phyloP scores from a whole-genome alignment of 2,113 vertebrate genomes.

The Crotalus helleri region DNA sequence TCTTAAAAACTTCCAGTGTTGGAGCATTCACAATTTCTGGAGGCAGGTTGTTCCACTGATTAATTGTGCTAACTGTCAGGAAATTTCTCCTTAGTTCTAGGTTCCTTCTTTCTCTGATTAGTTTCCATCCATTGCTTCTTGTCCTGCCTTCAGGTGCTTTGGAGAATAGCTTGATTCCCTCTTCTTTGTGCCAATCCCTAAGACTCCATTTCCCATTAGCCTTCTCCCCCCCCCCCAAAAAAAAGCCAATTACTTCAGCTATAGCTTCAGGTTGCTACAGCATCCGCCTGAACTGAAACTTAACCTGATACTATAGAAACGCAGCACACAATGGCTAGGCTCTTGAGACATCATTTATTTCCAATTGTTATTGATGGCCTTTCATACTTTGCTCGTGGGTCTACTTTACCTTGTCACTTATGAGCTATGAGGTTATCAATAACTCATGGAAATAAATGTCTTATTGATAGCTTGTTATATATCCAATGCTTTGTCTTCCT shows the following conservation, averaged over 20 bases:
- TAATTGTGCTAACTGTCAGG: no score
- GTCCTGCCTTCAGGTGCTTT: no score
- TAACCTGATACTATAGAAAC: slow-evolving; percentile 53
- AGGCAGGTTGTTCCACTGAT: no score
- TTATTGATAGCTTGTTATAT: slow-evolving; percentile 50
- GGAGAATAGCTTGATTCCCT: no score
- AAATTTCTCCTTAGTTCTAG: no score
- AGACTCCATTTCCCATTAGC: rapidly evolving
- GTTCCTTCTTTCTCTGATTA: no score
- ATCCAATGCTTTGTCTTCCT: slow-evolving; percentile 40
- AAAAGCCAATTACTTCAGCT: slow-evolving; percentile 22
- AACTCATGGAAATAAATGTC: slow-evolving; percentile 66
- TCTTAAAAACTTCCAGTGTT: no score
- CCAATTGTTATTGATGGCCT: slow-evolving; percentile 68
- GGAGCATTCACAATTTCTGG: no score
- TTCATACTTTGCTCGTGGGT: slow-evolving; percentile 63
- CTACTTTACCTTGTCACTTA: slow-evolving; percentile 64
- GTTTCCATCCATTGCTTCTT: no score
- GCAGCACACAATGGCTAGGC: slow-evolving; percentile 42
- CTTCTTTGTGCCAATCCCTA: background rate
- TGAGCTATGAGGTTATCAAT: slow-evolving; percentile 64
- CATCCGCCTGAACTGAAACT: slow-evolving; percentile 23
- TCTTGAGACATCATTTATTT: slow-evolving; percentile 62
- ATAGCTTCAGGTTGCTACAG: slow-evolving; percentile 37
- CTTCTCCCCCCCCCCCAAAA: background rate